Evolutionary conservation across 2,113 vertebrate species (phyloP), one percentile per base, ranked within the genome.

Genomic region (Perca flavescens): DNA sequence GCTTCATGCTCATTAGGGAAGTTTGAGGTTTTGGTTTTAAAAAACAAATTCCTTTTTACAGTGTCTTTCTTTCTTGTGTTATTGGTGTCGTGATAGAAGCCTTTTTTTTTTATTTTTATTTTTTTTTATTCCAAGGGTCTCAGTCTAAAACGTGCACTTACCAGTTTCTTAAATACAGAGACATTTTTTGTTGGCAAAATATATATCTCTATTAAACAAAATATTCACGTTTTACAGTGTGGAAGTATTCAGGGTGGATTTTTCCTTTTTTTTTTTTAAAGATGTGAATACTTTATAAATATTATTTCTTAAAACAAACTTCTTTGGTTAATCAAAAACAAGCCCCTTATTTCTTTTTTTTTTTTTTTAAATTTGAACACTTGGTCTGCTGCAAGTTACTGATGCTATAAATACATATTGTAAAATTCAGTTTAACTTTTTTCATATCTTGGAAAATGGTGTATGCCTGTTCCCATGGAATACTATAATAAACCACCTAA

Each of bases 391-490:
- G 84, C 80, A 90, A 43, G 69, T 82, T 75, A n/a, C 77, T 87
- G 78, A 88, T 86, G 82, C 57, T 86, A 82, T 82, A 85, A 85
- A 86, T 85, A 66, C 83, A 83, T 89, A 88, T 86, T 93, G 91
- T 92, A 91, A 88, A 89, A 88, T 91, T 88, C 82, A 91, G 57
- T 91, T 46, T 86, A 90, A 89, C 49, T 74, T 88, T 92, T 92
- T 95, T 95, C 92, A 90, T 89, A 90, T 93, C 84, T 93, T 94
- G 91, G 90, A 94, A 95, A 95, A 94, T 91, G 90, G 78, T 94
- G 94, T 88, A 84, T 89, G 91, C 86, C 92, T 95, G 94, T 96
- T 96, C 95, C 95, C 94, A 95, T 96, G 95, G 95, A 96, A 96
- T 96, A 96, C 62, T 86, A 86, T 87, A 92, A 93, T 94, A 92